Evolutionary conservation across 1,140 invertebrate species (phyloP).

Genomic region (Zophobas morio): DNA sequence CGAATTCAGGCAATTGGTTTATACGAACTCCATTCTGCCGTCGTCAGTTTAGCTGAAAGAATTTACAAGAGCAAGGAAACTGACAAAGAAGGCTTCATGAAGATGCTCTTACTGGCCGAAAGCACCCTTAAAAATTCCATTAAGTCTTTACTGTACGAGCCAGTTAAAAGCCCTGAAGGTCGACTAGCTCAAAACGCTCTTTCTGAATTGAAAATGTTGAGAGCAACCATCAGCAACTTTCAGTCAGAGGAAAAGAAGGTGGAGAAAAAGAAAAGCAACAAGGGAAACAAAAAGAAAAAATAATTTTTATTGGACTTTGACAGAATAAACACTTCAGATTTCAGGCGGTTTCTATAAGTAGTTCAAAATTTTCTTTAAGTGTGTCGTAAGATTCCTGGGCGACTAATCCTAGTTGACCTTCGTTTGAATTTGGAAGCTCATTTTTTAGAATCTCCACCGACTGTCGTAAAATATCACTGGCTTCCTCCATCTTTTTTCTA

Average conservation of each 20-base stretch:
- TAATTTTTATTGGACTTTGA: not conserved
- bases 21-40: conserved; percentile 81
- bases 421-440: conserved; percentile 78
- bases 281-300: conserved; percentile 10
- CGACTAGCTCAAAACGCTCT: conserved; percentile 77
- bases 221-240: conserved; percentile 57
- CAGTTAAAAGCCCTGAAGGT: conserved; percentile 80
- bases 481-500: conserved; percentile 77
- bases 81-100: conserved; percentile 68
- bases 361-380: conserved; percentile 75
- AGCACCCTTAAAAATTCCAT: conserved; percentile 75
- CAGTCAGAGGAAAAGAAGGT: conserved; percentile 10
- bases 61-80: conserved; percentile 74
- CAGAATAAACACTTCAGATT: too few species aligned
- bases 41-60: conserved; percentile 76
- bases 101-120: conserved; percentile 67
- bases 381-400: conserved; percentile 75
- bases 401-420: conserved; percentile 79
- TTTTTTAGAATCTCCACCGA: conserved; percentile 76
- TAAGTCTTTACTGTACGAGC: conserved; percentile 80
- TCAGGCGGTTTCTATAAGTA: conserved; percentile 64
- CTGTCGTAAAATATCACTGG: conserved; percentile 72
- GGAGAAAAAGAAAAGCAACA: not conserved
- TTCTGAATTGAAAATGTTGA: conserved; percentile 75
- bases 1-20: conserved; percentile 75